Evolutionary conservation across 2,113 vertebrate species (phyloP), one percentile per base, ranked within the genome.

Genomic region (Poeciliopsis prolifica): DNA sequence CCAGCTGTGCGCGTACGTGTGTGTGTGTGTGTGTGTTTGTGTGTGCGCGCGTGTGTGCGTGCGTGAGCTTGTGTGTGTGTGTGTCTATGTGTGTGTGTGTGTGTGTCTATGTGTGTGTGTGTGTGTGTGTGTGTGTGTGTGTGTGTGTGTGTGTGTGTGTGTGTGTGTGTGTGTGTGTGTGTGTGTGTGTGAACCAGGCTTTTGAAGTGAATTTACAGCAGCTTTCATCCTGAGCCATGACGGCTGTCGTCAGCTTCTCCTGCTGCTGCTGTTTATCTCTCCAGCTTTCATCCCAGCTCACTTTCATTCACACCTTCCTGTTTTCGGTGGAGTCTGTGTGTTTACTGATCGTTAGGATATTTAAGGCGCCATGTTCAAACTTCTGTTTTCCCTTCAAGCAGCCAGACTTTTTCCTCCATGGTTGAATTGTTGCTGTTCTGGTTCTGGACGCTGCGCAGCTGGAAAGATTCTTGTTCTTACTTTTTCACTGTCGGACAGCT

Each of bases 221-320:
- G 68, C 86, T 82, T 90, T 86, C 68, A 87, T 83, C 79, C 70
- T 74, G 70, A 72, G 31, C 67, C 75, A 67, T 44, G 44, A 67
- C 68, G 51, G 4, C 81, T 86, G 77, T 88, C 81, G 65, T 75
- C 87, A 30, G 61, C 29, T 64, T 24, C 37, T 69, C 28, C 69
- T 26, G 31, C 72, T 42, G 33, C 28, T 31, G 7, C 78, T 77
- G 77, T 28, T 81, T 76, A 28, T 61, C 72, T 42, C 33, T 48
- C 15, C 15, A 48, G 30, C 31, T 30, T 22, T 65, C 6, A 33
- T 7, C 5, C 44, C 17, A 4, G 17, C 4, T 48, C 44, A 48
- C 44, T 48, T 48, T 48, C 44, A 48, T 5, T 48, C 44, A 48
- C 44, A 7, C 17, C 5, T 48, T 48, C 44, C 15, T 48, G 44